phyloP scores from a whole-genome alignment of 2,113 vertebrate species.

The Colaptes auratus region DNA sequence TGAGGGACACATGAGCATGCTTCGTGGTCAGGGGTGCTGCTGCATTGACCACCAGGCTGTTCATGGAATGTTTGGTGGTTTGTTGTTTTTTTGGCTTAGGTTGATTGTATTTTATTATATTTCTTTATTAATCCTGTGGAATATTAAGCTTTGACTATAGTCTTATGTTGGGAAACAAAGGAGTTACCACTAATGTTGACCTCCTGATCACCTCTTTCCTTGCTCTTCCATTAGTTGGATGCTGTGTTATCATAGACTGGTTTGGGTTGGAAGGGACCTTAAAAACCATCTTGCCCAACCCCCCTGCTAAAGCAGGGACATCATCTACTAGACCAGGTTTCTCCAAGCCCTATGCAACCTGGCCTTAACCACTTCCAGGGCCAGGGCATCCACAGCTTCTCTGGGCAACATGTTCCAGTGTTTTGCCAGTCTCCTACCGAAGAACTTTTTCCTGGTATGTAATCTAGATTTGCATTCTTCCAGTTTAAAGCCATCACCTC shows the following conservation, averaged over 20 bases:
- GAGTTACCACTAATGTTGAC: not conserved
- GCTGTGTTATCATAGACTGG: not conserved
- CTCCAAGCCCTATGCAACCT: no score
- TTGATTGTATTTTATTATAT: no score
- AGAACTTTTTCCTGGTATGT: not conserved
- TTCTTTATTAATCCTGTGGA: fast-evolving
- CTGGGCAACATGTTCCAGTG: not conserved
- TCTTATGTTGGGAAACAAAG: not conserved
- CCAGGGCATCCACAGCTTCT: no score
- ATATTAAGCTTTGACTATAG: no score
- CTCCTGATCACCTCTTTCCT: not conserved
- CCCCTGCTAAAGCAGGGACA: no score
- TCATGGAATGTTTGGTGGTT: no score
- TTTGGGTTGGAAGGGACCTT: no score
- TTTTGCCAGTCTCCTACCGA: not conserved
- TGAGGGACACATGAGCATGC: fast-evolving
- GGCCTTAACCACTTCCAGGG: not conserved
- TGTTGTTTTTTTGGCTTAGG: no score
- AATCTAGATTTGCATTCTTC: no score
- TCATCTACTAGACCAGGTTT: no score
- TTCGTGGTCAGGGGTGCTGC: not conserved
- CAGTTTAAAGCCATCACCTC: no score
- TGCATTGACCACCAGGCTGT: not conserved
- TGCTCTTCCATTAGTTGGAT: fast-evolving
- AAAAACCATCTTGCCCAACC: no score